These are phyloP conservation scores for Lepidotrigona ventralis DNA, from an alignment of 1,140 invertebrate species.

Conservation along the genomic window DNA sequence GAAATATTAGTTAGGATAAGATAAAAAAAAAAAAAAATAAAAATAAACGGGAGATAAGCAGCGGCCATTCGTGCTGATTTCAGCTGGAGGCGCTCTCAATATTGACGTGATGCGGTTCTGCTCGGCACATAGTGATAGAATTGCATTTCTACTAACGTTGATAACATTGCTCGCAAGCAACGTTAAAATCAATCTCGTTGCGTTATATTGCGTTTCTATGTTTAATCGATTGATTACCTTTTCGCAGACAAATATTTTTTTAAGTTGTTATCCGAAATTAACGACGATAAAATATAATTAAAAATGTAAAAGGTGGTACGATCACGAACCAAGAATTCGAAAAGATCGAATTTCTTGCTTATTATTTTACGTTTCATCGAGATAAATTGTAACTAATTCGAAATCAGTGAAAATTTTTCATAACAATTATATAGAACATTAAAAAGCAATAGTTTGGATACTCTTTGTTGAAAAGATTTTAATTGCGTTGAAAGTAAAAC, in stretches of 20 bases:
- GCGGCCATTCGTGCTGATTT: conserved; percentile 38
- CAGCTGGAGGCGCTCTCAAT: background rate
- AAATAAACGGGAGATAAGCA: conserved; percentile 45
- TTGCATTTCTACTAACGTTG: conserved; percentile 5
- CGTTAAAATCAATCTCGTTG: conserved; percentile 5
- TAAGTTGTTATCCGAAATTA: background rate
- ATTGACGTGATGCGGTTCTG: background rate
- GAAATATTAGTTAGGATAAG: conserved; percentile 47
- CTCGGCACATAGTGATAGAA: background rate
- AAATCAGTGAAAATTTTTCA: too few species aligned
- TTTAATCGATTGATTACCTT: background rate
- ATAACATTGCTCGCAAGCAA: background rate
- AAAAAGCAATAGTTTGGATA: too few species aligned
- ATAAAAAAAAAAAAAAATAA: conserved; percentile 45
- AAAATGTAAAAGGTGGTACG: background rate
- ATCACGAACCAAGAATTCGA: background rate
- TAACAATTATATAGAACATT: too few species aligned
- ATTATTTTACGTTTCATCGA: too few species aligned
- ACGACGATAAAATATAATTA: background rate
- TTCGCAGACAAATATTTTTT: background rate
- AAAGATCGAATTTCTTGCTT: background rate
- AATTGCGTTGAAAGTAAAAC: too few species aligned
- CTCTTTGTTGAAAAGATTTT: too few species aligned
- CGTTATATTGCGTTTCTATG: background rate
- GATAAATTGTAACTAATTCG: too few species aligned